Conservation (phyloP, 2,113 vertebrate genomes). For the Neomonachus schauinslandi region DNA sequence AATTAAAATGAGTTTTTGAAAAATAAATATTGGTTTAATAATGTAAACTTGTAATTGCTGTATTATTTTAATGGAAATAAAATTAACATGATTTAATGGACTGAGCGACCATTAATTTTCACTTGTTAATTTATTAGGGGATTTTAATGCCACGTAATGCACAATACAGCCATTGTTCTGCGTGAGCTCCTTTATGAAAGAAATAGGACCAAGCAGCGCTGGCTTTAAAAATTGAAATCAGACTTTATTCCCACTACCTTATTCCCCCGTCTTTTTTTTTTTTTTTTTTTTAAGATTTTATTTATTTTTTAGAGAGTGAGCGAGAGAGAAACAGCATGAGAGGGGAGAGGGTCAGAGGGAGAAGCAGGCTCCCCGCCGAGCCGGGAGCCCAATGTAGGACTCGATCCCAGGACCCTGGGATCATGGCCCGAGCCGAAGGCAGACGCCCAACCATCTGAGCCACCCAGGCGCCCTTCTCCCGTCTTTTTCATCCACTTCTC, state of each 20-base stretch:
- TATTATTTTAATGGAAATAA: constrained; percentile 85
- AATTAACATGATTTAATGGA: constrained; percentile 89
- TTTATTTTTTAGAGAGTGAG: too few species aligned
- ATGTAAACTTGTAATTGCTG: constrained; percentile 82
- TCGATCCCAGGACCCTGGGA: too few species aligned
- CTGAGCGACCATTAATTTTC: constrained; percentile 86
- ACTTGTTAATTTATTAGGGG: constrained; percentile 87
- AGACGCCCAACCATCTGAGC: too few species aligned
- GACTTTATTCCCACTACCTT: constrained; percentile 74
- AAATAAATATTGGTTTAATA: constrained; percentile 89
- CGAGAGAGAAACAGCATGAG: too few species aligned
- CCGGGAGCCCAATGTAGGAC: too few species aligned
- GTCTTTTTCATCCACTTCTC: not conserved
- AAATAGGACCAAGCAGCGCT: constrained; percentile 75
- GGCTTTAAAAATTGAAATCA: constrained; percentile 81
- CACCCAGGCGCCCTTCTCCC: not conserved
- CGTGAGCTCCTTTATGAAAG: constrained; percentile 76
- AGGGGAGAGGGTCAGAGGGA: too few species aligned
- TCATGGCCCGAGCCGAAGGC: too few species aligned
- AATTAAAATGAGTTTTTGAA: constrained; percentile 84
- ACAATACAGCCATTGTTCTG: constrained; percentile 76
- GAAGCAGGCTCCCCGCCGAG: too few species aligned
- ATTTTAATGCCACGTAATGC: constrained; percentile 79
- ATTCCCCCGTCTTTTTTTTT: not conserved
- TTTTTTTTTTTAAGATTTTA: not conserved